Percentiles rank a stretch among this genome's conserved stretches.
Evolutionary conservation across 2,113 vertebrate genomes (phyloP).

Genomic region (Aegithalos caudatus): DNA sequence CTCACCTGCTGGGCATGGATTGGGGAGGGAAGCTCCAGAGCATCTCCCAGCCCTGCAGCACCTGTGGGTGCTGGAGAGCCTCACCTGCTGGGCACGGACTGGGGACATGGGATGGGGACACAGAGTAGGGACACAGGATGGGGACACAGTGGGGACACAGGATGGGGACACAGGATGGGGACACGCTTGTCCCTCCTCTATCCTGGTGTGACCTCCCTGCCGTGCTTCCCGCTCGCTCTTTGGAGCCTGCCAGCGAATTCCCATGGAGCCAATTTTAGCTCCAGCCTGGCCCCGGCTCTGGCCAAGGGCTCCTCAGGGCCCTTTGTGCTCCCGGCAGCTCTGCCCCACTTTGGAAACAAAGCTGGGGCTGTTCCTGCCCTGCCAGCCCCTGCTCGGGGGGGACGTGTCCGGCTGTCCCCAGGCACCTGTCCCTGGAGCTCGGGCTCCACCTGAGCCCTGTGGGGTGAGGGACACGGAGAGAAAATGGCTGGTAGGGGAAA

Average conservation of each 20-base stretch:
- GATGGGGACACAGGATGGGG: fast-evolving
- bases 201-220: not conserved
- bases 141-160: not conserved
- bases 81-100: no score
- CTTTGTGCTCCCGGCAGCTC: constrained; percentile 10
- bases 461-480: fast-evolving
- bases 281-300: not conserved
- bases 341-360: constrained; percentile 18
- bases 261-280: constrained; percentile 69
- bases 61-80: no score
- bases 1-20: not conserved
- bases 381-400: not conserved
- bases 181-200: not conserved
- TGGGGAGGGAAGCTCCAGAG: no score
- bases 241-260: constrained; percentile 36
- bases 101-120: no score
- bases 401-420: fast-evolving
- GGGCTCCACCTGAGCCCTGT: not conserved
- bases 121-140: no score
- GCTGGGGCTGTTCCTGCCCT: not conserved
- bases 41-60: no score
- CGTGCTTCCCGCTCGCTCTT: not conserved
- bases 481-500: fast-evolving
- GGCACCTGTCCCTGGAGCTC: not conserved
- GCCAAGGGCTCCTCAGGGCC: constrained; percentile 8